A percentile compares a stretch with the other conserved stretches of the same genome.
These are phyloP conservation scores for Oikopleura vanhoeffeni DNA, from an alignment of 23 tunicate species.

Conservation along the genomic window DNA sequence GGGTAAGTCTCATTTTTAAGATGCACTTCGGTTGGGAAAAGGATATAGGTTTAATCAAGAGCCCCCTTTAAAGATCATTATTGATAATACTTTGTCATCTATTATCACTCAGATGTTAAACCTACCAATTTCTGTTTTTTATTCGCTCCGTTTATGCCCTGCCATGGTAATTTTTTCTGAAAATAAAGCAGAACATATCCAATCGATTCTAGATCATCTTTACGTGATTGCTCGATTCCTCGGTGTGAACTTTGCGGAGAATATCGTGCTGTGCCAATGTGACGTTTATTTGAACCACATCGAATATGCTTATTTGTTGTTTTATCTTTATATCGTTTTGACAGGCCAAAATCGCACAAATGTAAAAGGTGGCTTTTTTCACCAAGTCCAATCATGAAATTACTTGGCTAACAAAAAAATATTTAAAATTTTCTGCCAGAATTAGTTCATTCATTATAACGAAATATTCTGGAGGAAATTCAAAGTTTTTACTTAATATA, in stretches of 20 bases:
- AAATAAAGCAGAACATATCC: neutral
- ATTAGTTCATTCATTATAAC: too few relatives aligned
- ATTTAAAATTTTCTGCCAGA: neutral
- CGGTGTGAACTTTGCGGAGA: neutral
- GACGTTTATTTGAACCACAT: neutral
- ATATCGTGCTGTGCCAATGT: neutral
- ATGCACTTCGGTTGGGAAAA: too few relatives aligned
- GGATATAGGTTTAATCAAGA: too few relatives aligned
- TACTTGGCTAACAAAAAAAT: neutral
- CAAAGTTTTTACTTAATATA: too few relatives aligned
- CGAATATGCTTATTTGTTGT: neutral
- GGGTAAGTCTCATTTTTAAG: too few relatives aligned
- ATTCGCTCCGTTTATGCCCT: neutral
- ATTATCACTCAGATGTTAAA: neutral
- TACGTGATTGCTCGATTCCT: neutral
- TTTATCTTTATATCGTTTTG: neutral
- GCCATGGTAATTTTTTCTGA: neutral
- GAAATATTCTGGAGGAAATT: too few relatives aligned
- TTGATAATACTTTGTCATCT: too few relatives aligned
- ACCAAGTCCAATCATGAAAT: neutral
- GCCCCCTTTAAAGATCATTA: too few relatives aligned
- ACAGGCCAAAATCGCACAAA: neutral
- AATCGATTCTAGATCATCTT: neutral
- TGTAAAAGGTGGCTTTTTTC: neutral
- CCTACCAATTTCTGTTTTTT: neutral